Evolutionary conservation across 2,797 vertebrate genomes (phyloP).

Genomic region (Falco peregrinus): DNA sequence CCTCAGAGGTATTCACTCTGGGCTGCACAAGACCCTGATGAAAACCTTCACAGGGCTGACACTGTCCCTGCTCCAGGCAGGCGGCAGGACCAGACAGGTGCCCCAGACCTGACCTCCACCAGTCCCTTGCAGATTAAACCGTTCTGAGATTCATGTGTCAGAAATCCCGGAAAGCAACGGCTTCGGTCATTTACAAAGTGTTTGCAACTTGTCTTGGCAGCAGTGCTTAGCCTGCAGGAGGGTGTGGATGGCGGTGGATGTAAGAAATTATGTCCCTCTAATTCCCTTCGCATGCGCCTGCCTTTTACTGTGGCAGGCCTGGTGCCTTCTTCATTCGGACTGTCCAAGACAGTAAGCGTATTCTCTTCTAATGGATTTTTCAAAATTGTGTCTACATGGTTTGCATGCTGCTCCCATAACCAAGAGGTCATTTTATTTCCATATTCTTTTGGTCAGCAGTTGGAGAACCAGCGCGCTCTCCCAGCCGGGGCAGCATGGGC

Average conservation of each 20-base stretch:
- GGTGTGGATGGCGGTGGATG: background rate
- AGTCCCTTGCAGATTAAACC: background rate
- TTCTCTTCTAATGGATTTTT: slow-evolving; percentile 7
- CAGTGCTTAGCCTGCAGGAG: background rate
- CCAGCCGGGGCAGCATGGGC: background rate
- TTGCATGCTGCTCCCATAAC: background rate
- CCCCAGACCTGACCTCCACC: background rate
- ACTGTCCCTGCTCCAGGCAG: background rate
- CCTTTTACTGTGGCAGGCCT: background rate
- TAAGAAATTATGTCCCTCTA: background rate
- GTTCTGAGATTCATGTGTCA: background rate
- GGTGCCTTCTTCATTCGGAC: background rate
- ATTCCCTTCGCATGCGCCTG: background rate
- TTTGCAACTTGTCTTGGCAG: background rate
- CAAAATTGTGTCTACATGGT: background rate
- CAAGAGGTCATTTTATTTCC: background rate
- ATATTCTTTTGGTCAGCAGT: background rate
- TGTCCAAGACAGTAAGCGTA: background rate
- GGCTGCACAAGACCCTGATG: background rate
- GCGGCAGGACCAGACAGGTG: background rate
- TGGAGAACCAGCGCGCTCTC: background rate
- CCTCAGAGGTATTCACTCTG: background rate
- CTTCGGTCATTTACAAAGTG: background rate
- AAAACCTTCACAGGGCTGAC: fast-evolving
- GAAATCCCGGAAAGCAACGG: background rate